phyloP scores from a whole-genome alignment of 2,888 invertebrate genomes.

The Neoitamus cyanurus region DNA sequence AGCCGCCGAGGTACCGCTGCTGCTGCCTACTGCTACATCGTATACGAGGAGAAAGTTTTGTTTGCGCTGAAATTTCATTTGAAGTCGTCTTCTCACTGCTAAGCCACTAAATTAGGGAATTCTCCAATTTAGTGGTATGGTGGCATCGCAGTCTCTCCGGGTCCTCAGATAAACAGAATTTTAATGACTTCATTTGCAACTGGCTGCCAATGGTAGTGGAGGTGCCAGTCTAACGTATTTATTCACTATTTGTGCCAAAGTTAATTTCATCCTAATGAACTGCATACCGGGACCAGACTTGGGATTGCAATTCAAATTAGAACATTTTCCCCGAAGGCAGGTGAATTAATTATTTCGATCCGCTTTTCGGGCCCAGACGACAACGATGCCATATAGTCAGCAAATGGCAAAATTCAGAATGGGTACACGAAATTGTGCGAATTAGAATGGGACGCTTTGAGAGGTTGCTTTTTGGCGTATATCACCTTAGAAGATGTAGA shows the following conservation, averaged over 20 bases:
- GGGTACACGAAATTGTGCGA: not conserved
- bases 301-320: not conserved
- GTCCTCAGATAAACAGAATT: slow-evolving; percentile 29
- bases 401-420: not conserved
- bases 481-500: not conserved
- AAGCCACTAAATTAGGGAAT: slow-evolving; percentile 25
- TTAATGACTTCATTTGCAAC: slow-evolving; percentile 39
- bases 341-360: not conserved
- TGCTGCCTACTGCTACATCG: not conserved
- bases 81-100: slow-evolving; percentile 20
- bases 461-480: not conserved
- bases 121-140: slow-evolving; percentile 18
- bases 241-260: not conserved
- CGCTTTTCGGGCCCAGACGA: not conserved
- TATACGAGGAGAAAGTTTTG: slow-evolving; percentile 13
- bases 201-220: not conserved
- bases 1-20: not conserved
- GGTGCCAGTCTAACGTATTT: not conserved
- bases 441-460: not conserved
- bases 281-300: not conserved
- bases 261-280: not conserved
- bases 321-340: not conserved
- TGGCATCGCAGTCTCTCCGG: not conserved
- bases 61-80: slow-evolving; percentile 33
- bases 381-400: not conserved